phyloP scores from a whole-genome alignment of 2,113 vertebrate genomes.

The Seriola quinqueradiata region DNA sequence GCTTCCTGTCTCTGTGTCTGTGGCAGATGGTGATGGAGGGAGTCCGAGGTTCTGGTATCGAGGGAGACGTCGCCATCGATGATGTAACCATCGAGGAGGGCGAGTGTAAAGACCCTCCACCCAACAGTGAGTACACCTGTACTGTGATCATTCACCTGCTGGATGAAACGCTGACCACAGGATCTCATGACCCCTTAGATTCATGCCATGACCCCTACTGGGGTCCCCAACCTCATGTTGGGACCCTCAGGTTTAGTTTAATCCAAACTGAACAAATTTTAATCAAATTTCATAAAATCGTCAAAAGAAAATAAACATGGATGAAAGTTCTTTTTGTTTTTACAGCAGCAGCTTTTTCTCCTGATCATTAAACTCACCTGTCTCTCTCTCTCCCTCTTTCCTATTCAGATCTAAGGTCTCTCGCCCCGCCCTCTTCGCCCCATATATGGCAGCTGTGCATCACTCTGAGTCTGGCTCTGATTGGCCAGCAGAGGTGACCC shows the following conservation, averaged over 20 bases:
- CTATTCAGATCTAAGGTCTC: conserved; percentile 77
- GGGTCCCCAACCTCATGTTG: too few relatives aligned
- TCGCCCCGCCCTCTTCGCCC: conserved; percentile 64
- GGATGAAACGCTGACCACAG: too few relatives aligned
- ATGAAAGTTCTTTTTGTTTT: too few relatives aligned
- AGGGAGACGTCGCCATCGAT: conserved; percentile 97
- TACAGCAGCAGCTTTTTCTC: background rate
- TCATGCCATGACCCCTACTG: too few relatives aligned
- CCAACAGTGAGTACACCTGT: conserved; percentile 85
- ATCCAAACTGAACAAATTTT: too few relatives aligned
- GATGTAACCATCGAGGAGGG: conserved; percentile 95
- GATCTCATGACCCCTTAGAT: too few relatives aligned
- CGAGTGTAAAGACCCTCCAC: conserved; percentile 91
- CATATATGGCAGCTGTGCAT: conserved; percentile 91
- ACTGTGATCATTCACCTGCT: too few relatives aligned
- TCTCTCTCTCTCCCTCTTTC: conserved; percentile 11
- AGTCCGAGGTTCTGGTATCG: conserved; percentile 92
- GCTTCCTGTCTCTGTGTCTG: conserved; percentile 14
- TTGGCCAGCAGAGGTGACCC: conserved; percentile 96
- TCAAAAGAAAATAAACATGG: too few relatives aligned
- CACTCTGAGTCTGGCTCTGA: conserved; percentile 89
- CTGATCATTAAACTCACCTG: background rate
- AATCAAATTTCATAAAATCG: too few relatives aligned
- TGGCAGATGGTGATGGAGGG: conserved; percentile 94
- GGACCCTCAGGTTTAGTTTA: too few relatives aligned